Percentiles rank a stretch among this genome's conserved stretches.
Evolutionary conservation across 64 coral and sea anemone genomes (phyloP).

Genomic region (Montipora foliosa): DNA sequence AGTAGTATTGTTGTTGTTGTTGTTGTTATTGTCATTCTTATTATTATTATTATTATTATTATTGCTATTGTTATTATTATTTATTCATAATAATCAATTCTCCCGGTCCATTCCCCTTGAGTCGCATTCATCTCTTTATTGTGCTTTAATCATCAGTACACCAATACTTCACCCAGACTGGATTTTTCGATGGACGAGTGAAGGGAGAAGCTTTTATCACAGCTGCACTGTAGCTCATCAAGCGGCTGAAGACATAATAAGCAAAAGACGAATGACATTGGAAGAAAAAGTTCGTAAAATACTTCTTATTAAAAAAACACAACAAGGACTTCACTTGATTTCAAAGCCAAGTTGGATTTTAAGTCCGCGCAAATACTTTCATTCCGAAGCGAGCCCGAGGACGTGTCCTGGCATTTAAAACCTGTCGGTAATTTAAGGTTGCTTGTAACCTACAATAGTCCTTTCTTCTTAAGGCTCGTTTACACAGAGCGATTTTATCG

Average conservation of each 20-base stretch:
- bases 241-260: constrained; percentile 56
- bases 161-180: constrained; percentile 69
- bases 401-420: too few relatives aligned
- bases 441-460: too few relatives aligned
- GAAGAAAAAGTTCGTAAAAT: constrained; percentile 27
- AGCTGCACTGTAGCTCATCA: constrained; percentile 44
- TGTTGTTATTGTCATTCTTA: background rate
- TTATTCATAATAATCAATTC: background rate
- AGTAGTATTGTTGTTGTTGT: too few relatives aligned
- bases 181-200: constrained; percentile 50
- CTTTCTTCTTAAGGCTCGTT: too few relatives aligned
- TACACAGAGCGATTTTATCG: too few relatives aligned
- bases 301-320: background rate
- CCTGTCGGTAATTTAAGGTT: too few relatives aligned
- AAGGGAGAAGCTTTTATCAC: constrained; percentile 40
- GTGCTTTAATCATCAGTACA: background rate
- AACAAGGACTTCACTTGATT: too few relatives aligned
- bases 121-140: background rate
- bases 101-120: background rate
- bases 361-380: too few relatives aligned
- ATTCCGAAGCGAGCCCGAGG: too few relatives aligned
- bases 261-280: constrained; percentile 32
- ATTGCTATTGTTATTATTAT: background rate
- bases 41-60: background rate
- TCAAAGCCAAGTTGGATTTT: too few relatives aligned